Base-by-base conservation (phyloP, 2,888 invertebrate genomes). In the Caprella mutica region DNA sequence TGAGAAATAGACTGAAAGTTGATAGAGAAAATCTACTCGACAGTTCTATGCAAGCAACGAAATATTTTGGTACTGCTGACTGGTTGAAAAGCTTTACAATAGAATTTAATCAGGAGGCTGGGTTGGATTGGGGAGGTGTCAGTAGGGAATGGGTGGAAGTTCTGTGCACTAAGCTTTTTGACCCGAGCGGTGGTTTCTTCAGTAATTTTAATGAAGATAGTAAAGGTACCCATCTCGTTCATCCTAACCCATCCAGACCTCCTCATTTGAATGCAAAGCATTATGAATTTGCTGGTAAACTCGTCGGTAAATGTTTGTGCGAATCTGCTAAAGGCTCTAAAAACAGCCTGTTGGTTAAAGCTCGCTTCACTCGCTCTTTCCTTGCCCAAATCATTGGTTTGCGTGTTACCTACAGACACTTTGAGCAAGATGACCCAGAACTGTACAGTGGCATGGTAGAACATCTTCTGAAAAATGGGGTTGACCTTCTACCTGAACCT, bases 81-180 rank as follows among this genome's bases (percentile, higher is more conserved):
- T 94, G 93, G 93, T 92, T 91, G 74, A 81, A 86, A 70, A 90
- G 86, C 77, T 92, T 93, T 72, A 92, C 93, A 75, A 84, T 93
- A 64, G 83, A 83, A 56, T 93, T 93, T 74, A 82, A 85, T 71
- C 91, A 90, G n/a, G 93, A 94, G 72, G 89, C 89, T 78, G 93
- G 89, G 48, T 83, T 93, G 68, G 92, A 93, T 75, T 90, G 89
- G 90, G 93, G 93, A 66, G 93, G 93, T 4, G 78, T 93, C 44
- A 79, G 92, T 5, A 81, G 92, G 61, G 94, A 94, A 75, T 94
- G 93, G 93, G 91, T 93, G 75, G 91, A 92, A 67, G 73, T 90
- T 66, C 80, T 92, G 66, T 92, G 92, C 74, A 84, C 83, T 14
- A 80, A 86, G 65, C 76, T 94, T 57, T 94, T 93, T 74, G 90